Evolutionary conservation across 2,797 vertebrate genomes (phyloP), one percentile per base, ranked within the genome.

Genomic region (Sebastes diploproa): DNA sequence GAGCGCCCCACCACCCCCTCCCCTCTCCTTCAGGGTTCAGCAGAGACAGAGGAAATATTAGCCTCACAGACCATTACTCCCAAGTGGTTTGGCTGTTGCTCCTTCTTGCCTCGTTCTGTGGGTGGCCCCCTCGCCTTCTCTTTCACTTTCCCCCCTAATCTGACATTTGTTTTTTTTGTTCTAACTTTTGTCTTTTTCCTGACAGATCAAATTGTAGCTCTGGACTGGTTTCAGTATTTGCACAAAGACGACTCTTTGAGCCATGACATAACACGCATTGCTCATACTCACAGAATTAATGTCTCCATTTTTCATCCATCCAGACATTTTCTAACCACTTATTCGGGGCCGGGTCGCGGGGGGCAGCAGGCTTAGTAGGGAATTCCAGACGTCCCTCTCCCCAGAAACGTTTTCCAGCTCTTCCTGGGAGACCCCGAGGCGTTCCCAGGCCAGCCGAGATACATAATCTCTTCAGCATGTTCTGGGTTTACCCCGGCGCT

Each of bases 1-100:
- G 90, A 92, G 83, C 88, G 16, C 50, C 46, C 22, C 16, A 55
- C 55, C 54, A 60, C 54, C 67, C 36, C 14, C n/a, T 67, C 46
- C 23, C 77, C 80, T 86, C 86, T 88, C 88, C 89, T 91, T 91
- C 89, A 88, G 91, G 83, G 92, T 89, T 94, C 89, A 94, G 84
- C 85, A 89, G 87, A 86, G 83, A 90, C 89, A 88, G 90, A 85
- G 78, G 89, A 94, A 90, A 92, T 91, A 92, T 95, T 90, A 89
- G 83, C 91, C 91, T 94, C 92, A 89, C 91, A 94, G 89, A 90
- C 92, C 92, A 95, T 95, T 95, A 94, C 90, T 92, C 91, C 88
- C 84, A 90, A 92, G 89, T 93, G 91, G 80, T 92, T 92, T 92
- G 85, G 82, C 88, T 87, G 84, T 85, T 75, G 78, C 86, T 87